phyloP scores from a whole-genome alignment of 1,140 invertebrate species.

The Musca domestica region DNA sequence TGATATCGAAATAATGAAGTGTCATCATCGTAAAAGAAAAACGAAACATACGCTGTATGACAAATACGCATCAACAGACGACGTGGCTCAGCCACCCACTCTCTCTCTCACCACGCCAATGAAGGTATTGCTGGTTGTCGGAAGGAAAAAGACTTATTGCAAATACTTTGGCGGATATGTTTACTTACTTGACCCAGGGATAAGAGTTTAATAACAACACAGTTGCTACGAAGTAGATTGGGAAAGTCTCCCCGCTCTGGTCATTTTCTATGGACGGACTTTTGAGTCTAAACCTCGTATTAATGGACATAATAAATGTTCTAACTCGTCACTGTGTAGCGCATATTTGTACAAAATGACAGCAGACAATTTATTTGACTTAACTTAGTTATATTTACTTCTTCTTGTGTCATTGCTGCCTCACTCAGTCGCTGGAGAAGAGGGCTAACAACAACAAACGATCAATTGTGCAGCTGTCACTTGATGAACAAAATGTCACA shows the following conservation, averaged over 20 bases:
- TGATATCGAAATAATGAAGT: constrained; percentile 12
- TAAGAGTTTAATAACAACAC: too few relatives aligned
- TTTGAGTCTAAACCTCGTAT: too few relatives aligned
- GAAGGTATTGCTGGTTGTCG: neutral
- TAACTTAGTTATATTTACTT: neutral
- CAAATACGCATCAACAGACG: neutral
- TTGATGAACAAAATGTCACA: neutral
- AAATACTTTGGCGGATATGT: constrained; percentile 4
- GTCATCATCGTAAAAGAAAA: constrained; percentile 10
- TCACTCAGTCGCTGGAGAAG: neutral
- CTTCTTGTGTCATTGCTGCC: neutral
- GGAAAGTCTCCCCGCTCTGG: too few relatives aligned
- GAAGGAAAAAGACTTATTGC: neutral
- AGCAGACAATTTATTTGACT: constrained; percentile 14
- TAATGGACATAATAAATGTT: too few relatives aligned
- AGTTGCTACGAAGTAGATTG: too few relatives aligned
- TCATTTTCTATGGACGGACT: too few relatives aligned
- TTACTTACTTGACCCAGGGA: neutral
- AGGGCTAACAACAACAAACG: neutral
- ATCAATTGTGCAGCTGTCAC: constrained; percentile 14
- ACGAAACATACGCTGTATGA: neutral
- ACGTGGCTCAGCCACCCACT: too few relatives aligned
- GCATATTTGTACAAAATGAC: constrained; percentile 2
- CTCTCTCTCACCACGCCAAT: neutral
- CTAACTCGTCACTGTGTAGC: neutral